Conservation (phyloP, 2,113 vertebrate genomes). For the Vimba vimba region DNA sequence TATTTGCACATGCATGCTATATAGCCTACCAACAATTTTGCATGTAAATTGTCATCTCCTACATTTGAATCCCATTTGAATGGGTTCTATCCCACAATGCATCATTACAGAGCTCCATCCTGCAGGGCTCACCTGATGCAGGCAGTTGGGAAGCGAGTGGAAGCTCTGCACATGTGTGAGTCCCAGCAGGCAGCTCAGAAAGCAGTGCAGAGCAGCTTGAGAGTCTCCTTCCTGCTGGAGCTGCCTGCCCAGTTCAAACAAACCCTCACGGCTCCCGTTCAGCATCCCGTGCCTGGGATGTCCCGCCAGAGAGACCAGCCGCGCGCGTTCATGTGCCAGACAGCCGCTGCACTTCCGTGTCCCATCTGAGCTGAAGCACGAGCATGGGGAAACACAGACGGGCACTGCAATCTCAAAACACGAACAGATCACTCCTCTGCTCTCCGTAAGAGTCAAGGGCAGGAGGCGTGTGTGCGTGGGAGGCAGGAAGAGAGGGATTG, state of each 20-base stretch:
- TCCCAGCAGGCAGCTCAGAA: constrained; percentile 80
- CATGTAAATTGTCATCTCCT: not conserved
- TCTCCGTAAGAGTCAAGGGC: constrained; percentile 55
- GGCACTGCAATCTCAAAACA: not conserved
- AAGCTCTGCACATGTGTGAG: constrained; percentile 82
- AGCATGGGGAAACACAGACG: constrained; percentile 50
- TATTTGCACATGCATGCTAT: constrained; percentile 6
- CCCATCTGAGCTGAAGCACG: constrained; percentile 71
- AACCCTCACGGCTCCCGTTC: constrained; percentile 79
- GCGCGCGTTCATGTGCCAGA: constrained; percentile 38
- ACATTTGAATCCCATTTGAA: not conserved
- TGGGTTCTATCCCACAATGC: not conserved
- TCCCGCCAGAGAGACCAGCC: constrained; percentile 45
- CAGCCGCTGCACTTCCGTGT: constrained; percentile 55
- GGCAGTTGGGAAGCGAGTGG: constrained; percentile 79
- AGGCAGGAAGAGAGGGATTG: constrained; percentile 26
- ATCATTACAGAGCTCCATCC: constrained; percentile 4
- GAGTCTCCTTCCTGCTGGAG: constrained; percentile 82
- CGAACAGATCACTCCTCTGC: constrained; percentile 41
- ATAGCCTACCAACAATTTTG: not conserved
- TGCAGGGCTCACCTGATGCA: constrained; percentile 78
- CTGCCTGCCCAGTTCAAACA: constrained; percentile 82
- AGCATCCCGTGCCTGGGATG: constrained; percentile 77
- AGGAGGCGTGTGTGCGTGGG: constrained; percentile 49
- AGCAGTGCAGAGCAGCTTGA: constrained; percentile 80